Evolutionary conservation across 1,140 invertebrate genomes (phyloP).

Genomic region (Conus ventricosus): DNA sequence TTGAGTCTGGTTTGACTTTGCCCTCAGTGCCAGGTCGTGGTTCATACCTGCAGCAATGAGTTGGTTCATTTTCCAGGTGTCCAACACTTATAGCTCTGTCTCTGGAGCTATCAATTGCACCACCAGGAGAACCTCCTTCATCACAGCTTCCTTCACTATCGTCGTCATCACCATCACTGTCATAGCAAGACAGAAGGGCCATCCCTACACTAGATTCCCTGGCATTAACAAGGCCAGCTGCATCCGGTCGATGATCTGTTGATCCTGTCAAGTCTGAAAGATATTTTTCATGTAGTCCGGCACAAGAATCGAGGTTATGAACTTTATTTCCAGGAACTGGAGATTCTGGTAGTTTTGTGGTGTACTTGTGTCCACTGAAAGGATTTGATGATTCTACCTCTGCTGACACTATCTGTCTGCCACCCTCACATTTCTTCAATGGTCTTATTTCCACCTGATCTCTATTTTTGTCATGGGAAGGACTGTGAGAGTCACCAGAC

Average conservation of each 20-base stretch:
- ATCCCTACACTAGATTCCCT: background rate
- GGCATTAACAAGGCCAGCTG: background rate
- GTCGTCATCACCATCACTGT: background rate
- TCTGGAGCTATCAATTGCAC: background rate
- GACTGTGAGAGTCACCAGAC: background rate
- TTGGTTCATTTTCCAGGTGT: background rate
- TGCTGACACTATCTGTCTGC: background rate
- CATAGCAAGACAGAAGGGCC: constrained; percentile 20
- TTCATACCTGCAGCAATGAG: too few relatives aligned
- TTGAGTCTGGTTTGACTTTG: too few relatives aligned
- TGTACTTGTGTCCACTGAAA: background rate
- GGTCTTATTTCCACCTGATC: background rate
- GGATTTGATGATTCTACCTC: background rate
- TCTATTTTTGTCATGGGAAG: background rate
- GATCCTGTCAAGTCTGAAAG: background rate
- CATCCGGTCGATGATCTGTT: background rate
- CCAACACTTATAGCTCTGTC: background rate
- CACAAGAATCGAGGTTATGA: background rate
- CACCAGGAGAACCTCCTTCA: background rate
- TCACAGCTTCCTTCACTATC: background rate
- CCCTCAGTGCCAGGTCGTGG: too few relatives aligned
- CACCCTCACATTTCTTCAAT: background rate
- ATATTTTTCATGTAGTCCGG: background rate
- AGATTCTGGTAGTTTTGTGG: background rate
- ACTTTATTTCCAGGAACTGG: background rate